Percentiles rank a stretch among this genome's conserved stretches.
phyloP scores from a whole-genome alignment of 30 jellyfish, hydroid and myxozoan species.

The Phacellophora camtschatica region DNA sequence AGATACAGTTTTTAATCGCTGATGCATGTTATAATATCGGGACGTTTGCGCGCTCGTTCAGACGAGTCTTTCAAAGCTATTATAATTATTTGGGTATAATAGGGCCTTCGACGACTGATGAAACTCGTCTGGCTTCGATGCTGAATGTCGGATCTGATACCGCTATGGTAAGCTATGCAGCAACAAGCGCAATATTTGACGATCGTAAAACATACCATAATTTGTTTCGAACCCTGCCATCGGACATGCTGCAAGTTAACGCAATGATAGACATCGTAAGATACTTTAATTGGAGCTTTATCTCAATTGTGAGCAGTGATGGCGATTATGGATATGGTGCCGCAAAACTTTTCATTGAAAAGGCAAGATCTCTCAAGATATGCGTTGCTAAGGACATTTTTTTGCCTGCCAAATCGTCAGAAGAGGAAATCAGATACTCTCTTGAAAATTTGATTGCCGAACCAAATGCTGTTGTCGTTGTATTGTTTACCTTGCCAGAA shows the following conservation, averaged over 20 bases:
- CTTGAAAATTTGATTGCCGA: neutral
- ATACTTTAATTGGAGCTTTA: constrained; percentile 62
- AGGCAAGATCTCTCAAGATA: neutral
- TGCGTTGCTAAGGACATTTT: constrained; percentile 13
- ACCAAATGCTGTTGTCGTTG: constrained; percentile 5
- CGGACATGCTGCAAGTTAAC: constrained; percentile 4
- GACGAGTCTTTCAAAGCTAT: too few relatives aligned
- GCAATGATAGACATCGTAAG: constrained; percentile 21
- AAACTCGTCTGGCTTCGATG: neutral
- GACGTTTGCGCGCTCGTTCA: neutral
- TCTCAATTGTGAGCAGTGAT: constrained; percentile 25
- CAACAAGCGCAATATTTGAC: neutral
- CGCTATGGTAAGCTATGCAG: neutral
- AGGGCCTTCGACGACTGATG: constrained; percentile 9
- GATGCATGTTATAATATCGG: constrained; percentile 2
- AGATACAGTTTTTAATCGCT: neutral
- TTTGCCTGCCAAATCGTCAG: neutral
- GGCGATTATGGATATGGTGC: constrained; percentile 22
- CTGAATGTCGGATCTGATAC: neutral
- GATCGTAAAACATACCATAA: neutral
- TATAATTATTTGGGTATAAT: neutral
- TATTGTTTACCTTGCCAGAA: neutral
- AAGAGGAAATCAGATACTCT: neutral
- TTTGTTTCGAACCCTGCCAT: constrained; percentile 38
- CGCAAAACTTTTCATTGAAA: neutral